phyloP scores from a whole-genome alignment of 2,888 invertebrate genomes.

The Drosophila buzzatii region DNA sequence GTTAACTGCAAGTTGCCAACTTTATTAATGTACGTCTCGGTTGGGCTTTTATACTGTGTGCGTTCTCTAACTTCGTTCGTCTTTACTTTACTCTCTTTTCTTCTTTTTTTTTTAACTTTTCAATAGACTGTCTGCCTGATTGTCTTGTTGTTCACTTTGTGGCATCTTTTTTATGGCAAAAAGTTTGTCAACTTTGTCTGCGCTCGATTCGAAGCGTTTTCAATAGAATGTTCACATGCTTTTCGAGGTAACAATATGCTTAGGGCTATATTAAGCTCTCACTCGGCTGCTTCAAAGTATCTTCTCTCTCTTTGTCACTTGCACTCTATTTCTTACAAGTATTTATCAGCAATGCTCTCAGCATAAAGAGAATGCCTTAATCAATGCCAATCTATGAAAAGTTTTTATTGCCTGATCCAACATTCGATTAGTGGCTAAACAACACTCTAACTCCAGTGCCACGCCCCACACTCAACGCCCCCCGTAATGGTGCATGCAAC shows the following conservation, averaged over 20 bases:
- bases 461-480: slow-evolving; percentile 1
- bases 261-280: not conserved
- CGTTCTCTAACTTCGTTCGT: not conserved
- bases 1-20: slow-evolving; percentile 75
- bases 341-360: not conserved
- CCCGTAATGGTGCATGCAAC: not conserved
- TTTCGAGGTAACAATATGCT: slow-evolving; percentile 15
- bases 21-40: slow-evolving; percentile 72
- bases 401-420: slow-evolving; percentile 5
- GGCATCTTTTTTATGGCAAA: slow-evolving; percentile 42
- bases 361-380: not conserved
- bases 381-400: slow-evolving; percentile 7
- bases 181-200: slow-evolving; percentile 25
- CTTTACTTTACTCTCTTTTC: not conserved
- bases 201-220: slow-evolving; percentile 20
- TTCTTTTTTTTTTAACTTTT: slow-evolving; percentile 18
- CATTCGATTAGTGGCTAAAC: slow-evolving; percentile 6
- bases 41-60: slow-evolving; percentile 25
- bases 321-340: not conserved
- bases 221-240: slow-evolving; percentile 22
- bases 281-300: not conserved
- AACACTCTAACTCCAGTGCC: slow-evolving; percentile 6
- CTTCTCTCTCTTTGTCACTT: no score
- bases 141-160: slow-evolving; percentile 40
- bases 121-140: slow-evolving; percentile 49